Conservation (phyloP, 1,140 invertebrate genomes). For the Holcopasites calliopsidis region DNA sequence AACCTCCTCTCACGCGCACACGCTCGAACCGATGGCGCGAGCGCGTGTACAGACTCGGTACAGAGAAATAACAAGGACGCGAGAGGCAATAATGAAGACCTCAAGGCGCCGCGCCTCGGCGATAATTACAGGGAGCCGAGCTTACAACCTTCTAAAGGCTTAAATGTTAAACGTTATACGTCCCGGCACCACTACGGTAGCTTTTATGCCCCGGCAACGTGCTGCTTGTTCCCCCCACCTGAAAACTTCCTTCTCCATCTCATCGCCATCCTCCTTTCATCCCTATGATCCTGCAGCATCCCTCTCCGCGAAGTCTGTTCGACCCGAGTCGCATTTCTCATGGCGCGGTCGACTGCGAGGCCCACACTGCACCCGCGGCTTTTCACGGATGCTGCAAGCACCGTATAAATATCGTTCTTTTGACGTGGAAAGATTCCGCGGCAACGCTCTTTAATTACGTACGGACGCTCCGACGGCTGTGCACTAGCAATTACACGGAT, state of each 20-base stretch:
- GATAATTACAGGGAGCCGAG: conserved; percentile 80
- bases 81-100: conserved; percentile 79
- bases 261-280: not conserved
- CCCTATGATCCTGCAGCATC: not conserved
- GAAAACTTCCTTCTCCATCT: conserved; percentile 14
- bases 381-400: conserved; percentile 35
- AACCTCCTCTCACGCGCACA: not conserved
- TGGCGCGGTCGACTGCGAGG: not conserved
- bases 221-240: conserved; percentile 29
- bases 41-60: conserved; percentile 57
- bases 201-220: conserved; percentile 72
- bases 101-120: conserved; percentile 79
- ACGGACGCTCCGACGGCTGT: not conserved
- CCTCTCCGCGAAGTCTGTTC: not conserved
- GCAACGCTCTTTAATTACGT: conserved; percentile 49
- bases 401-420: conserved; percentile 38
- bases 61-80: conserved; percentile 79
- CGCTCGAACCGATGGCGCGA: not conserved
- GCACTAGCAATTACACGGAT: conserved; percentile 2
- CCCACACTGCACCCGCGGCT: conserved; percentile 23
- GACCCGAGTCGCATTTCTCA: conserved; percentile 14
- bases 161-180: conserved; percentile 80
- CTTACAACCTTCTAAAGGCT: conserved; percentile 80
- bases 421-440: conserved; percentile 12
- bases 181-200: conserved; percentile 75